A percentile compares a stretch with the other conserved stretches of the same genome.
Conservation (phyloP, 2,888 invertebrate species). For the Sussaba pulchella region DNA sequence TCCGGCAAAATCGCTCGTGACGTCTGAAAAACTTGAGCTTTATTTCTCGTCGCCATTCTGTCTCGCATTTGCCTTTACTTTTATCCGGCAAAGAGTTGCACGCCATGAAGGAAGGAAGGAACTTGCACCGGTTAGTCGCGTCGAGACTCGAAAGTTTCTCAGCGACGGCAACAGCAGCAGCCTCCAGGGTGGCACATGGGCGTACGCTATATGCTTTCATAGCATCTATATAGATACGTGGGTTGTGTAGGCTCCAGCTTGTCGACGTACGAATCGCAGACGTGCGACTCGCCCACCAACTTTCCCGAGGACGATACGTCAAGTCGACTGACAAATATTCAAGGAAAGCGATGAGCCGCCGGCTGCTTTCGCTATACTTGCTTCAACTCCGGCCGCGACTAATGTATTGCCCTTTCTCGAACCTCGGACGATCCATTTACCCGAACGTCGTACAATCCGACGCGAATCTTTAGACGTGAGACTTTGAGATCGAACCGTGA, state of each 20-base stretch:
- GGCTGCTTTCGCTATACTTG: conserved; percentile 33
- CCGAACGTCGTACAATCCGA: conserved; percentile 51
- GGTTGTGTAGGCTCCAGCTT: conserved; percentile 38
- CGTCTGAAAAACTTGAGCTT: conserved; percentile 49
- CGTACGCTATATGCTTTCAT: conserved; percentile 13
- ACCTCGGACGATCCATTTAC: conserved; percentile 63
- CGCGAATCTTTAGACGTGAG: conserved; percentile 36
- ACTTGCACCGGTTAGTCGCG: conserved; percentile 45
- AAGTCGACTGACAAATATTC: conserved; percentile 68
- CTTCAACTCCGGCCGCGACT: conserved; percentile 14
- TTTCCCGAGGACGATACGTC: conserved; percentile 61
- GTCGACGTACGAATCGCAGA: conserved; percentile 51
- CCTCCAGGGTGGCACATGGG: conserved; percentile 34
- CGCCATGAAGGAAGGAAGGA: conserved; percentile 30
- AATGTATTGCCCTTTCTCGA: conserved; percentile 63
- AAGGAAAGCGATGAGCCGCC: conserved; percentile 62
- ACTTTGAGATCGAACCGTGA: conserved; percentile 14
- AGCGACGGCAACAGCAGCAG: conserved; percentile 32
- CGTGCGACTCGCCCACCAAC: conserved; percentile 49
- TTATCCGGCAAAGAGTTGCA: conserved; percentile 6
- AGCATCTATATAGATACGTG: conserved; percentile 6
- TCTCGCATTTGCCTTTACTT: conserved; percentile 51
- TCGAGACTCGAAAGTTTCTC: conserved; percentile 51
- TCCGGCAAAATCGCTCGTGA: conserved; percentile 20
- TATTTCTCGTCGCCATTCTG: conserved; percentile 7